Evolutionary conservation across 2,888 invertebrate species (phyloP).

Genomic region (Iphiclides podalirius): DNA sequence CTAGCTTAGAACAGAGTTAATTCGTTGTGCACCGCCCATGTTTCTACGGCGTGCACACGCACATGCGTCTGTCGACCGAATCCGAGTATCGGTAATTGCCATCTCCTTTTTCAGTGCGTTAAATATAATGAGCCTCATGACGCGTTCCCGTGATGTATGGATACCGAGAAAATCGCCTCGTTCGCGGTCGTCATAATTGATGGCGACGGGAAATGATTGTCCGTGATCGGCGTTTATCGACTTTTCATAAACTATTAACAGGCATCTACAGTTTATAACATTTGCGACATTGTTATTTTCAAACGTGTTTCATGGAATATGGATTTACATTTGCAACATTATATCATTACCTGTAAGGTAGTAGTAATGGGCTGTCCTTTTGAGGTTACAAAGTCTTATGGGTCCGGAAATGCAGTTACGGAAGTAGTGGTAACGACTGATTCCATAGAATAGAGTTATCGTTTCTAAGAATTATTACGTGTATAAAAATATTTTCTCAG

Average conservation of each 20-base stretch:
- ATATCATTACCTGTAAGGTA: too few relatives aligned
- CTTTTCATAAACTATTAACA: neutral
- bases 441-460: too few relatives aligned
- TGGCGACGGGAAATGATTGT: conserved; percentile 1
- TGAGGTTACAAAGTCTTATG: too few relatives aligned
- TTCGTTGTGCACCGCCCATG: conserved; percentile 51
- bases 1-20: conserved; percentile 36
- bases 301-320: neutral
- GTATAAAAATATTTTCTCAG: too few relatives aligned
- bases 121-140: conserved; percentile 32
- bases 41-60: conserved; percentile 46
- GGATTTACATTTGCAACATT: too few relatives aligned
- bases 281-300: neutral
- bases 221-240: too few relatives aligned
- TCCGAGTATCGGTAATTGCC: conserved; percentile 62
- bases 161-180: conserved; percentile 16
- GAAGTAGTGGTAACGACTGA: too few relatives aligned
- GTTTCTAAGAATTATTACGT: too few relatives aligned
- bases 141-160: conserved; percentile 27
- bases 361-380: too few relatives aligned
- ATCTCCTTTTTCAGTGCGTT: conserved; percentile 39
- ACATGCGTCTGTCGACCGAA: conserved; percentile 37
- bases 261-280: neutral
- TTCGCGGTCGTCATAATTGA: conserved; percentile 7
- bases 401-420: too few relatives aligned